A percentile compares a stretch with the other conserved stretches of the same genome.
These are phyloP conservation scores for Ochropleura plecta DNA, from an alignment of 2,888 invertebrate genomes.

Conservation along the genomic window DNA sequence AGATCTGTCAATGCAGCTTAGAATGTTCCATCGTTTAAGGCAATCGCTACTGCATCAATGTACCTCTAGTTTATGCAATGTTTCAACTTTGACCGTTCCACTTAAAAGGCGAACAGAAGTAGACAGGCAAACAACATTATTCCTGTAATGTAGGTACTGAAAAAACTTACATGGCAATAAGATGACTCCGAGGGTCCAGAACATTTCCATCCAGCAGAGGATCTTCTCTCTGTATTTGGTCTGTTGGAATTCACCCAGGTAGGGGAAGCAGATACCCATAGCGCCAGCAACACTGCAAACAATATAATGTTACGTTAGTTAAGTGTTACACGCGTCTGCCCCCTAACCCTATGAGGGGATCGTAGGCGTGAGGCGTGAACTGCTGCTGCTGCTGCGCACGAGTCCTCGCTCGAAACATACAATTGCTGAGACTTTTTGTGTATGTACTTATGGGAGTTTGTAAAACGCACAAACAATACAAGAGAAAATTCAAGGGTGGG, in stretches of 20 bases:
- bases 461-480: no score
- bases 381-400: no score
- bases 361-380: no score
- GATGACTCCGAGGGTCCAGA: slow-evolving; percentile 95
- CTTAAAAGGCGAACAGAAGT: background rate
- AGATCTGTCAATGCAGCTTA: background rate
- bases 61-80: background rate
- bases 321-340: background rate
- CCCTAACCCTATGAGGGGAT: no score
- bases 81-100: background rate
- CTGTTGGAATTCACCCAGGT: slow-evolving; percentile 95
- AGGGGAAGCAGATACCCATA: slow-evolving; percentile 95
- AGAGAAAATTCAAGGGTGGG: no score
- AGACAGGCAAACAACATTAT: background rate
- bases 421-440: no score
- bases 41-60: background rate
- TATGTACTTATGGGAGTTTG: no score
- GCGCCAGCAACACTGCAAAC: slow-evolving; percentile 93
- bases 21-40: background rate
- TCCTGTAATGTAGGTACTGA: background rate
- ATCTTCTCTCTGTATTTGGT: slow-evolving; percentile 95
- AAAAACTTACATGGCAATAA: slow-evolving; percentile 92
- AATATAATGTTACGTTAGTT: background rate
- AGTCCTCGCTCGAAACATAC: no score
- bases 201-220: slow-evolving; percentile 96